A percentile compares a stretch with the other conserved stretches of the same genome.
Conservation (phyloP, 2,113 vertebrate species). For the Accipiter virgatus region DNA sequence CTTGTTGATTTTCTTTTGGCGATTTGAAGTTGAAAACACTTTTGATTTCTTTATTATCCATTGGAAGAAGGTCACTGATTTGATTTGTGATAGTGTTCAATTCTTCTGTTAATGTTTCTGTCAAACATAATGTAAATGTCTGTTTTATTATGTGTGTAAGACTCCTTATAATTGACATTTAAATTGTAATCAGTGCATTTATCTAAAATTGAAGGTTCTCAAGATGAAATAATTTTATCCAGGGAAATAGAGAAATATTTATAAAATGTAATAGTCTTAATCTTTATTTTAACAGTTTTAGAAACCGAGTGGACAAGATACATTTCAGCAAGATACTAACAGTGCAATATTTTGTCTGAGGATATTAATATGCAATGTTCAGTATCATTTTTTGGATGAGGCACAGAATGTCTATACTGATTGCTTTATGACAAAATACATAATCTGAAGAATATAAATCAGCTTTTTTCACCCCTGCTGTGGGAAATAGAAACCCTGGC, state of each 20-base stretch:
- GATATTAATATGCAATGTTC: not conserved
- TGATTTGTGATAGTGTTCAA: constrained; percentile 27
- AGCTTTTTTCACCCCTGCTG: not conserved
- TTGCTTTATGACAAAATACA: not conserved
- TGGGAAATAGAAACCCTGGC: not conserved
- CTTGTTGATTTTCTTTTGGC: constrained; percentile 51
- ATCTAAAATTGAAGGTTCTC: constrained; percentile 4
- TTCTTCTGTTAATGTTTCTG: not conserved
- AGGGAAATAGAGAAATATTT: not conserved
- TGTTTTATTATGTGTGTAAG: not conserved
- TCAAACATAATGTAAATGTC: not conserved
- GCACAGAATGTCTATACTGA: not conserved
- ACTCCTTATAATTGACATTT: constrained; percentile 20
- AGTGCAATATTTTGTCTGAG: not conserved
- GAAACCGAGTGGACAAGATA: not conserved
- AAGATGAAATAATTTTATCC: not conserved
- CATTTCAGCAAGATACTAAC: not conserved
- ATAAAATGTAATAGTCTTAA: not conserved
- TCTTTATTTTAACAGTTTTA: not conserved
- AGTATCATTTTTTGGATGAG: not conserved
- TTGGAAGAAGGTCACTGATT: constrained; percentile 42
- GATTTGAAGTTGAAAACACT: constrained; percentile 38
- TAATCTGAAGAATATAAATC: not conserved
- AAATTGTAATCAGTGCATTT: constrained; percentile 30
- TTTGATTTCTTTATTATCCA: constrained; percentile 53